These are phyloP conservation scores for Centropus unirufus DNA, from an alignment of 2,113 vertebrate species.

Conservation along the genomic window DNA sequence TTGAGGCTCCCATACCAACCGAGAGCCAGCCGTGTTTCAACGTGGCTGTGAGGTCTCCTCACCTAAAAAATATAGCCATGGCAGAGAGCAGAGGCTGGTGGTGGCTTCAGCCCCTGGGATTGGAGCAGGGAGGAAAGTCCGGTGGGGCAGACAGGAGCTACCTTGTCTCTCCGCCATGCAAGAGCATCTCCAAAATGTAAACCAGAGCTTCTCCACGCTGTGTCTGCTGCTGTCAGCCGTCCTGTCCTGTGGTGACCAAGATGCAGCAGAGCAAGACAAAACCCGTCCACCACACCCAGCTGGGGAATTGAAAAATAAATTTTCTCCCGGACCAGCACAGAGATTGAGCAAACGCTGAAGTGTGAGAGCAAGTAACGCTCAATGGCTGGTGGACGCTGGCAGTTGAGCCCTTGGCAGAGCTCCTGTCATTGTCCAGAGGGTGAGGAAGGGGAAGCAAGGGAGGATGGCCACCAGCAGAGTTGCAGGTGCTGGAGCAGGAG, in stretches of 20 bases:
- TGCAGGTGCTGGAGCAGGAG: not conserved
- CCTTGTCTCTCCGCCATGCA: not conserved
- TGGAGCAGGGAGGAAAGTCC: not conserved
- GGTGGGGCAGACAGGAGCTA: not conserved
- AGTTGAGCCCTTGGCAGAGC: not conserved
- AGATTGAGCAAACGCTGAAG: not conserved
- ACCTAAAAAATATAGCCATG: not conserved
- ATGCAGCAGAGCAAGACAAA: not conserved
- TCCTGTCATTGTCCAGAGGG: rapidly evolving
- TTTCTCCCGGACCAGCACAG: not conserved
- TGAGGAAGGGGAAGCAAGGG: not conserved
- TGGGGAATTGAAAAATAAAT: not conserved
- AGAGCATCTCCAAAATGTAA: not conserved
- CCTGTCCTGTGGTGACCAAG: rapidly evolving
- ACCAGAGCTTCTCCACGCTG: not conserved
- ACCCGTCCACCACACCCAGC: rapidly evolving
- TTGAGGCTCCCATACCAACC: not conserved
- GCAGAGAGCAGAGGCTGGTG: rapidly evolving
- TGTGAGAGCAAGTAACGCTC: not conserved
- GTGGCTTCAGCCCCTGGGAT: not conserved
- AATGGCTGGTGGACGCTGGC: rapidly evolving
- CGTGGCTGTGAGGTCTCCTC: not conserved
- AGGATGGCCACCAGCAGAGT: not conserved
- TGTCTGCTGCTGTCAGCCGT: not conserved
- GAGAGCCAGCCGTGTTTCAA: not conserved